These are phyloP conservation scores for Lytechinus pictus DNA, from an alignment of 35 echinoderm and acorn worm genomes.

Conservation along the genomic window DNA sequence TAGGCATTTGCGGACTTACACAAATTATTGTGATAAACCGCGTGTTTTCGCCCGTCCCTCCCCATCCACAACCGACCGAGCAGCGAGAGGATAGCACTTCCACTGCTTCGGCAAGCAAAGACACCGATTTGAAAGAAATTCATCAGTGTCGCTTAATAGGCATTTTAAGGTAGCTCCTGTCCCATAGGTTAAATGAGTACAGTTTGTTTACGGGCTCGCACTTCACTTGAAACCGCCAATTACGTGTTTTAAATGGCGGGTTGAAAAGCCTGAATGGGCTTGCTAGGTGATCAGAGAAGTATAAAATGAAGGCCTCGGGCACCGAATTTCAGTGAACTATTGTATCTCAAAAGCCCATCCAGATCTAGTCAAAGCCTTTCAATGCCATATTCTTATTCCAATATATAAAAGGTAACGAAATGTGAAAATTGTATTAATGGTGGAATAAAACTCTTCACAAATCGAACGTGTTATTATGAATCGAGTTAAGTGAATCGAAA, in stretches of 20 bases:
- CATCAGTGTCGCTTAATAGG: conserved; percentile 56
- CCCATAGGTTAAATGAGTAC: conserved; percentile 43
- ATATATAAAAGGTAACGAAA: conserved; percentile 49
- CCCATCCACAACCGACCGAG: not conserved
- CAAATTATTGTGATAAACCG: not conserved
- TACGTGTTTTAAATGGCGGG: conserved; percentile 24
- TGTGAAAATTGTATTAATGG: conserved; percentile 50
- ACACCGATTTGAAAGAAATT: conserved; percentile 48
- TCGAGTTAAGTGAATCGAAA: conserved; percentile 46
- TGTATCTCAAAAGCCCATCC: conserved; percentile 6
- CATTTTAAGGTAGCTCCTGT: conserved; percentile 36
- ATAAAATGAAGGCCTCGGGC: conserved; percentile 47
- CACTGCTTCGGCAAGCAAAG: conserved; percentile 52
- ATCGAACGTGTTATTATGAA: conserved; percentile 40
- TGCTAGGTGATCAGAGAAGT: conserved; percentile 46
- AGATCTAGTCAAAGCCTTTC: not conserved
- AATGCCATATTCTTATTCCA: conserved; percentile 37
- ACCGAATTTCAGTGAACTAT: not conserved
- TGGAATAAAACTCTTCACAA: conserved; percentile 38
- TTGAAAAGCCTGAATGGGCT: conserved; percentile 8
- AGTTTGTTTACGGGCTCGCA: conserved; percentile 48
- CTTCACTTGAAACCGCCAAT: conserved; percentile 52
- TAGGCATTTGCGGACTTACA: not conserved
- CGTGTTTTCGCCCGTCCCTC: not conserved
- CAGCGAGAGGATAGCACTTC: not conserved